These are phyloP conservation scores for Salvelinus alpinus DNA, from an alignment of 2,113 vertebrate genomes.

Conservation along the genomic window DNA sequence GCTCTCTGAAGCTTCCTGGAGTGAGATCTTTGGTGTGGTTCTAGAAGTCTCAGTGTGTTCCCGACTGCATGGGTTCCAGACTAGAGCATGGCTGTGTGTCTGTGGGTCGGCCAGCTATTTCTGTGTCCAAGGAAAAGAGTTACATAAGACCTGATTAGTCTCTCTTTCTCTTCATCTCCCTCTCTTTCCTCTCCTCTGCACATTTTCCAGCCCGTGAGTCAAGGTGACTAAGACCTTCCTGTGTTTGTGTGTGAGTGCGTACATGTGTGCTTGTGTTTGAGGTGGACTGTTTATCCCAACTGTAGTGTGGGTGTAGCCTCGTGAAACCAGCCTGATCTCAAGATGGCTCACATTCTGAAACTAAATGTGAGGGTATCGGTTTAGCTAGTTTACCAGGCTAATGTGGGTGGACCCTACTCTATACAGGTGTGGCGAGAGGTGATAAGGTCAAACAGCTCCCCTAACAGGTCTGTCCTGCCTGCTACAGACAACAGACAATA, in stretches of 20 bases:
- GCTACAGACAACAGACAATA: slow-evolving; percentile 10
- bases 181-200: not conserved
- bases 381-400: too few relatives aligned
- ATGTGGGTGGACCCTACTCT: too few relatives aligned
- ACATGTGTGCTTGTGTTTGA: not conserved
- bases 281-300: too few relatives aligned
- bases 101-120: slow-evolving; percentile 37
- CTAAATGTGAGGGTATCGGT: too few relatives aligned
- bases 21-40: not conserved
- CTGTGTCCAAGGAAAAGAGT: slow-evolving; percentile 36
- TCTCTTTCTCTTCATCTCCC: slow-evolving; percentile 4
- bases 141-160: slow-evolving; percentile 55
- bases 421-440: too few relatives aligned
- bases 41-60: slow-evolving; percentile 20
- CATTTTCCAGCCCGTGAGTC: not conserved
- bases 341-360: too few relatives aligned
- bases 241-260: not conserved
- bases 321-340: too few relatives aligned
- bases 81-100: not conserved
- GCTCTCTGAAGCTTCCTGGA: too few relatives aligned
- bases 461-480: slow-evolving; percentile 43
- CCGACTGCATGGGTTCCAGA: not conserved
- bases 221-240: not conserved
- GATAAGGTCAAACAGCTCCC: not conserved
- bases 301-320: too few relatives aligned